Conservation (phyloP, 2,113 vertebrate genomes). For the Typhlomys cinereus region DNA sequence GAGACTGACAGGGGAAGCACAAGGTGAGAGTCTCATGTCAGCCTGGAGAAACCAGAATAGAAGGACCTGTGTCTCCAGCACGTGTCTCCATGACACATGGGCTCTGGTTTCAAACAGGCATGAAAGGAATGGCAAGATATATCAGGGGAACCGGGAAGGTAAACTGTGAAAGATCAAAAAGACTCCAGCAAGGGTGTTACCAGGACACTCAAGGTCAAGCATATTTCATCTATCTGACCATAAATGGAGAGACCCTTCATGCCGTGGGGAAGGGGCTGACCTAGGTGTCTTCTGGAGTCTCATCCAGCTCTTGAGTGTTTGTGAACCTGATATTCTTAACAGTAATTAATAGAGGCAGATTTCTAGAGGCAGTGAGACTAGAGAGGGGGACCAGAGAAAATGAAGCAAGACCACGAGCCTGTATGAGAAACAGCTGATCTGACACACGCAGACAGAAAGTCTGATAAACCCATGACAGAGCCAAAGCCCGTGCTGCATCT, state of each 20-base stretch:
- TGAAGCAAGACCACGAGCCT: no score
- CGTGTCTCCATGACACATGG: no score
- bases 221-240: not conserved
- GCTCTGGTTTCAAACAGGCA: not conserved
- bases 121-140: not conserved
- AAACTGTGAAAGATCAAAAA: not conserved
- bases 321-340: not conserved
- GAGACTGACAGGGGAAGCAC: accelerated
- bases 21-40: not conserved
- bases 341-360: no score
- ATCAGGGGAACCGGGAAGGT: no score
- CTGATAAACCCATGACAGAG: no score
- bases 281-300: not conserved
- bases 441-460: no score
- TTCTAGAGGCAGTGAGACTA: no score
- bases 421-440: no score
- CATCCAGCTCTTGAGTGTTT: not conserved
- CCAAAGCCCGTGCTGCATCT: no score
- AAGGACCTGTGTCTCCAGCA: not conserved
- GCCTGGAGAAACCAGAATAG: not conserved
- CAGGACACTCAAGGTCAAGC: not conserved
- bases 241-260: no score
- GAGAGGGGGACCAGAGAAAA: no score
- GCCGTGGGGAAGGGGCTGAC: not conserved
- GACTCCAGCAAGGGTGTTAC: not conserved